Conservation (phyloP, 2,888 invertebrate genomes). For the Lasioglossum pauxillum region DNA sequence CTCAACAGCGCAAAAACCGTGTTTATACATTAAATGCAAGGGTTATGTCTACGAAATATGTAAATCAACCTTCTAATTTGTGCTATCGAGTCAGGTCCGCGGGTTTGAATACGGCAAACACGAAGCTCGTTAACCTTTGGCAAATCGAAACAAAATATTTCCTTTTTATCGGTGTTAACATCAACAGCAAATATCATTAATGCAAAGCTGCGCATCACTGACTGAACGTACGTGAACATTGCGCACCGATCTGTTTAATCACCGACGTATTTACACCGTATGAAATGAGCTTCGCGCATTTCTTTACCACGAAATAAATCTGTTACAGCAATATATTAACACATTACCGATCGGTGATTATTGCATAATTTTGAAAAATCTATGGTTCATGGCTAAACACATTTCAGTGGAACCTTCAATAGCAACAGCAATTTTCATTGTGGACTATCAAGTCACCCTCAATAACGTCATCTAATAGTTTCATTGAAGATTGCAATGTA, state of each 20-base stretch:
- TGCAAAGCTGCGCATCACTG: not conserved
- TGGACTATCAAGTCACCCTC: no score
- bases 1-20: no score
- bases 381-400: no score
- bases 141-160: not conserved
- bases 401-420: no score
- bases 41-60: no score
- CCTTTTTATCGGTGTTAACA: not conserved
- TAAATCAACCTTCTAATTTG: not conserved
- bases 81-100: not conserved
- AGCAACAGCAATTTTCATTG: no score
- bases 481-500: no score
- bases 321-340: not conserved
- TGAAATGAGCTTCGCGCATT: not conserved
- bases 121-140: not conserved
- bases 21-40: no score
- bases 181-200: not conserved
- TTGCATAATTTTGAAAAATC: no score
- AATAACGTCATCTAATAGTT: no score
- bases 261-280: not conserved
- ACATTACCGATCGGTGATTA: no score
- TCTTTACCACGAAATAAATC: not conserved
- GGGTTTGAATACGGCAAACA: not conserved
- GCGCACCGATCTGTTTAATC: not conserved
- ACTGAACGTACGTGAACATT: no score